Conservation (phyloP, 2,797 vertebrate genomes). For the Paramormyrops hopkinsi region DNA sequence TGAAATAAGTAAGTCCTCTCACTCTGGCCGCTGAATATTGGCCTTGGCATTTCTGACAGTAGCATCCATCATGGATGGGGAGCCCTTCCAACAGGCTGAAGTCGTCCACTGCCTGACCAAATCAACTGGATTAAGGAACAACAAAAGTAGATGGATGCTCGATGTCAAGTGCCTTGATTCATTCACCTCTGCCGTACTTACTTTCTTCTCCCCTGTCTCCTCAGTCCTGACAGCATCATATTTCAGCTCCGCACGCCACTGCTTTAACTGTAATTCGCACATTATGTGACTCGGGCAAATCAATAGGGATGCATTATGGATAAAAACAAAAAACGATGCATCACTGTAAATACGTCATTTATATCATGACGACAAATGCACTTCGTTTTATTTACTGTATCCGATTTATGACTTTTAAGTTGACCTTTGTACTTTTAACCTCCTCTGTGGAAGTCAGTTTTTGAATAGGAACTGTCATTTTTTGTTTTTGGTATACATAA, state of each 20-base stretch:
- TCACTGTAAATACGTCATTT: slow-evolving; percentile 28
- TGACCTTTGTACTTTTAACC: not conserved
- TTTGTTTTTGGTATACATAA: not conserved
- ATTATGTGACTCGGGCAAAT: slow-evolving; percentile 43
- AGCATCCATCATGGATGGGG: slow-evolving; percentile 87
- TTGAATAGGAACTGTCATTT: not conserved
- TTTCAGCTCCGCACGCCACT: slow-evolving; percentile 67
- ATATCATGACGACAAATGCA: not conserved
- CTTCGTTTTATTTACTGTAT: not conserved
- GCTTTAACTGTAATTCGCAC: slow-evolving; percentile 62
- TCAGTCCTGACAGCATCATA: slow-evolving; percentile 49
- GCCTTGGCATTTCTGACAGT: slow-evolving; percentile 96
- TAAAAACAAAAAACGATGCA: slow-evolving; percentile 35
- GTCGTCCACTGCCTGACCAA: slow-evolving; percentile 74
- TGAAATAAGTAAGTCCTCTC: slow-evolving; percentile 75
- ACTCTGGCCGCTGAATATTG: slow-evolving; percentile 80
- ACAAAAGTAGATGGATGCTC: slow-evolving; percentile 80
- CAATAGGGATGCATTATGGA: slow-evolving; percentile 36
- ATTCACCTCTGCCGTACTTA: slow-evolving; percentile 63
- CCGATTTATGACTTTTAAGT: not conserved
- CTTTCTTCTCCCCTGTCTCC: slow-evolving; percentile 53
- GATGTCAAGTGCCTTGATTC: slow-evolving; percentile 70
- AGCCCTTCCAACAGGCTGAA: slow-evolving; percentile 81
- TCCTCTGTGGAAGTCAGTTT: not conserved
- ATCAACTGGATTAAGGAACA: slow-evolving; percentile 87